A percentile compares a stretch with the other conserved stretches of the same genome.
Evolutionary conservation across 2,888 invertebrate species (phyloP).

Genomic region (Digitonthophagus gazella): DNA sequence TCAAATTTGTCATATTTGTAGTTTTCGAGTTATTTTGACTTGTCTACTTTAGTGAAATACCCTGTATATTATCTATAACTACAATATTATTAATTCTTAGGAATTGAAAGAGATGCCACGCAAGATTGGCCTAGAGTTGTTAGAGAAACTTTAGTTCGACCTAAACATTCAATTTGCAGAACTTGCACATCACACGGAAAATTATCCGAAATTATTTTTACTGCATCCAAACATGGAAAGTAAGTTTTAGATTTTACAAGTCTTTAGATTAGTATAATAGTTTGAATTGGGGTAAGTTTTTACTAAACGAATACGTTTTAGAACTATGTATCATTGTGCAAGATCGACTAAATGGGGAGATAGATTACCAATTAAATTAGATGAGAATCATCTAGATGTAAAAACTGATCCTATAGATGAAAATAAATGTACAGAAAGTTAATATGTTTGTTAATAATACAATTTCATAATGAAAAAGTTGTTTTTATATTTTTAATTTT

Average conservation of each 20-base stretch:
- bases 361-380: slow-evolving; percentile 60
- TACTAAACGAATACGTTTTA: slow-evolving; percentile 44
- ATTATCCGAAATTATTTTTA: slow-evolving; percentile 74
- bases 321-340: slow-evolving; percentile 70
- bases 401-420: slow-evolving; percentile 8
- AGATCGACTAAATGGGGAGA: slow-evolving; percentile 78
- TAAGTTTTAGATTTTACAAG: slow-evolving; percentile 49
- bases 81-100: background rate
- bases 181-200: slow-evolving; percentile 74
- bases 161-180: slow-evolving; percentile 73
- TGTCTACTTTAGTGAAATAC: too few relatives aligned
- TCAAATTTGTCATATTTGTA: too few relatives aligned
- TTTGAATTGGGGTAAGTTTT: slow-evolving; percentile 9
- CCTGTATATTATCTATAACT: background rate
- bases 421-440: too few relatives aligned
- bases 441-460: too few relatives aligned
- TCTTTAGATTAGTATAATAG: slow-evolving; percentile 16
- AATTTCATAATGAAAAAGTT: too few relatives aligned
- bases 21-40: too few relatives aligned
- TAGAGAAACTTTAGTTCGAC: slow-evolving; percentile 64
- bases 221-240: slow-evolving; percentile 73
- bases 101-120: background rate
- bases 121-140: slow-evolving; percentile 77
- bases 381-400: slow-evolving; percentile 5
- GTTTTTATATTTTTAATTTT: too few relatives aligned